phyloP scores from a whole-genome alignment of 2,797 vertebrate species.

The Etheostoma nigrum region DNA sequence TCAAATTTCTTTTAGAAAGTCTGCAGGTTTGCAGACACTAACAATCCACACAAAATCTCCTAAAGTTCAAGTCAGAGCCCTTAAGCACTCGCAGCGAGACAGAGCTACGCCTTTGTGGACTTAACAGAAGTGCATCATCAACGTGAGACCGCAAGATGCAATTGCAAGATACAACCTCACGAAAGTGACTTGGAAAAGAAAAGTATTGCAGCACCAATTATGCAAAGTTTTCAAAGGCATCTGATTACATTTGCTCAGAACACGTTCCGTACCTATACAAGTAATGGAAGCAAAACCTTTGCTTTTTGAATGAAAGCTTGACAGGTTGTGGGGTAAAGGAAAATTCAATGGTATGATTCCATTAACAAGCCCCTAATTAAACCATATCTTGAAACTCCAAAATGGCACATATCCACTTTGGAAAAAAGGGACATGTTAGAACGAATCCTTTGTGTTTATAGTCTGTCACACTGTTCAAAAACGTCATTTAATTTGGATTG shows the following conservation, averaged over 20 bases:
- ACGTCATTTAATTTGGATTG: background rate
- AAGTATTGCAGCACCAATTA: background rate
- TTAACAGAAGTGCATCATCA: constrained; percentile 22
- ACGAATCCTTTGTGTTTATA: no score
- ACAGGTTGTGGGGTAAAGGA: background rate
- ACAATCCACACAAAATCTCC: constrained; percentile 1
- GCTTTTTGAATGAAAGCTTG: background rate
- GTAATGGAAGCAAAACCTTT: background rate
- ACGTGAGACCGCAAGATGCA: background rate
- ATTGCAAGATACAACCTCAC: background rate
- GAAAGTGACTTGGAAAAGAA: background rate
- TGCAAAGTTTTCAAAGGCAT: constrained; percentile 5
- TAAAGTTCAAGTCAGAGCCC: constrained; percentile 36
- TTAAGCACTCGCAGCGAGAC: constrained; percentile 40
- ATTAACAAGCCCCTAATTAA: background rate
- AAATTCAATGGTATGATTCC: background rate
- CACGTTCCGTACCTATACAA: constrained; percentile 13
- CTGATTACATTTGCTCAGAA: constrained; percentile 3
- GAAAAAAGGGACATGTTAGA: background rate
- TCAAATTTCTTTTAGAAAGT: background rate
- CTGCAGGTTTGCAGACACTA: constrained; percentile 18
- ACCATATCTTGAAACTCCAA: background rate
- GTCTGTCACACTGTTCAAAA: background rate
- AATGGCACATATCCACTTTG: background rate
- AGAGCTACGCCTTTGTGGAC: constrained; percentile 11